Percentiles rank a stretch among this genome's conserved stretches.
Evolutionary conservation across 2,888 invertebrate species (phyloP).

Genomic region (Trachelus tabidus): DNA sequence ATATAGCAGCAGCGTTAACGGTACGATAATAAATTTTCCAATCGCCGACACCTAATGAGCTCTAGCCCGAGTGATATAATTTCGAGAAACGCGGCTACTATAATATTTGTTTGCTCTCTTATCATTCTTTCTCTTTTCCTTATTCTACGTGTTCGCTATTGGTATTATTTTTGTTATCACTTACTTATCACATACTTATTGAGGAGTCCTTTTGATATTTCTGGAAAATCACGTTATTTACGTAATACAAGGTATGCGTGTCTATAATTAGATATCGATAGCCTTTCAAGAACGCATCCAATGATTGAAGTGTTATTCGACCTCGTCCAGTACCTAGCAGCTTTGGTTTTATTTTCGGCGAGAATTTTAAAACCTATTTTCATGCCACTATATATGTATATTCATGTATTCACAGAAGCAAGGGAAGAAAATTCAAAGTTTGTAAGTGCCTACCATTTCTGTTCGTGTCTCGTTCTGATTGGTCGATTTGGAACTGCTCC

Average conservation of each 20-base stretch:
- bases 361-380: slow-evolving; percentile 39
- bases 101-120: no score
- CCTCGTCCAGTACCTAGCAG: slow-evolving; percentile 34
- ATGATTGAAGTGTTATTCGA: slow-evolving; percentile 47
- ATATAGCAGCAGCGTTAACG: background rate
- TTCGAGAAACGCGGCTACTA: background rate
- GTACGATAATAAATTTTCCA: background rate
- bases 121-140: no score
- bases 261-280: background rate
- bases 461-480: no score
- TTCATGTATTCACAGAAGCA: no score
- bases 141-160: no score
- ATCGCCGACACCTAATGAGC: background rate
- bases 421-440: no score
- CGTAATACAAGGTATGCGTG: background rate
- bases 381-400: background rate
- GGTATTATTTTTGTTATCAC: no score
- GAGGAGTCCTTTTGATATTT: no score
- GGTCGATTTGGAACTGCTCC: no score
- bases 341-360: slow-evolving; percentile 32
- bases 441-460: no score
- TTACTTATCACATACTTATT: no score
- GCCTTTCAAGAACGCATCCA: slow-evolving; percentile 27
- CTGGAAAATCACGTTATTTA: no score
- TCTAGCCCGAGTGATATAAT: background rate